Evolutionary conservation across 2,113 vertebrate genomes (phyloP).

Genomic region (Atrichornis clamosus): DNA sequence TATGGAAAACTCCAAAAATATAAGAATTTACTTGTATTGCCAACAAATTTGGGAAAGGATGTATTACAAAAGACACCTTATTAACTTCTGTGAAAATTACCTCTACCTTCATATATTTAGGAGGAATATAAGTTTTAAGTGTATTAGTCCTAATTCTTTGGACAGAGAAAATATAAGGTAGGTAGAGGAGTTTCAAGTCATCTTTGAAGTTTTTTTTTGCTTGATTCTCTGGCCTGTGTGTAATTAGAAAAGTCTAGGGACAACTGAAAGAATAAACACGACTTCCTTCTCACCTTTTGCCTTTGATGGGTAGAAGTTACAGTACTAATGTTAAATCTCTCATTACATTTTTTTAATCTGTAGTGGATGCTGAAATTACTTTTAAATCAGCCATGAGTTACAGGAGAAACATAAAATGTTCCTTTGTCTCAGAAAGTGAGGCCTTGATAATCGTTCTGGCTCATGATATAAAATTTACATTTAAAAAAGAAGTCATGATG

Average conservation of each 20-base stretch:
- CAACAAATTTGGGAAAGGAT: background rate
- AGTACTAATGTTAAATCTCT: background rate
- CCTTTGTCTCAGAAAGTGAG: background rate
- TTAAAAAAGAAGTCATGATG: background rate
- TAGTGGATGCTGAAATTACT: background rate
- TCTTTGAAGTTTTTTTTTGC: background rate
- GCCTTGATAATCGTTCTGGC: background rate
- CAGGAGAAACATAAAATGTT: background rate
- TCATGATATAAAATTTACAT: background rate
- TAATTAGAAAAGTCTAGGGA: background rate
- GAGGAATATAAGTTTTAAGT: background rate
- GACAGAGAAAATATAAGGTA: background rate
- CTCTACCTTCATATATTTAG: background rate
- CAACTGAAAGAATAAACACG: background rate
- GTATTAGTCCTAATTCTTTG: background rate
- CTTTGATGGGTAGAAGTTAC: background rate
- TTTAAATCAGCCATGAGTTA: background rate
- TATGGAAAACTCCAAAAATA: background rate
- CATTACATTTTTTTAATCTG: background rate
- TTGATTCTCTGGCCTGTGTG: background rate
- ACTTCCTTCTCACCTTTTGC: background rate
- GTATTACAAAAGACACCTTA: background rate
- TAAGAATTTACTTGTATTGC: background rate
- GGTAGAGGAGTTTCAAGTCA: background rate
- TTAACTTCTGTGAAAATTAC: background rate